Evolutionary conservation across 64 coral and sea anemone genomes (phyloP).

Genomic region (Porites australiensis): DNA sequence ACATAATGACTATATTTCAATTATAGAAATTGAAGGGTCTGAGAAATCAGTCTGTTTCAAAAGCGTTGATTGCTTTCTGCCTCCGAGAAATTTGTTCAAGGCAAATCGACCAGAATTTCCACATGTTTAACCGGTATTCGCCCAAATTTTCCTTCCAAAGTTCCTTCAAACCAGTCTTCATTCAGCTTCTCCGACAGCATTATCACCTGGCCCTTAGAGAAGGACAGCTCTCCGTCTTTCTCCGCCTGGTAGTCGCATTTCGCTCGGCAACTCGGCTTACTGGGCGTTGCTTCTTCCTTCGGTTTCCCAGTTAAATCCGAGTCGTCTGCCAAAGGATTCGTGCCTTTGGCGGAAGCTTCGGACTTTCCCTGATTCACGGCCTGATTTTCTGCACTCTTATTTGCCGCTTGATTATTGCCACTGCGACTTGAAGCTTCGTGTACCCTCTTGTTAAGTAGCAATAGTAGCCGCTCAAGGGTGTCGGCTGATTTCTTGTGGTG

Average conservation of each 20-base stretch:
- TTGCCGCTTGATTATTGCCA: constrained; percentile 5
- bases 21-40: not conserved
- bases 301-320: constrained; percentile 42
- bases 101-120: constrained; percentile 76
- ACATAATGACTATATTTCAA: constrained; percentile 13
- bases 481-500: constrained; percentile 94
- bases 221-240: constrained; percentile 86
- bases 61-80: constrained; percentile 13
- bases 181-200: constrained; percentile 69
- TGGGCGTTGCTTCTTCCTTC: constrained; percentile 7
- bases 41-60: not conserved
- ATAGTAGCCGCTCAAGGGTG: constrained; percentile 76
- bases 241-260: constrained; percentile 77
- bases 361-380: constrained; percentile 25
- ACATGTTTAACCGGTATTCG: constrained; percentile 69
- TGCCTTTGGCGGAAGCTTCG: constrained; percentile 79
- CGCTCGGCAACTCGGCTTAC: constrained; percentile 79
- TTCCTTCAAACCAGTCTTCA: constrained; percentile 77
- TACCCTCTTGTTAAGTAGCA: constrained; percentile 82
- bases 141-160: constrained; percentile 87
- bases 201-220: constrained; percentile 75
- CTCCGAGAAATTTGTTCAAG: constrained; percentile 26
- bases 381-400: constrained; percentile 17
- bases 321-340: constrained; percentile 82
- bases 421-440: constrained; percentile 59